These are phyloP conservation scores for Scomber scombrus DNA, from an alignment of 2,113 vertebrate genomes.

Conservation along the genomic window DNA sequence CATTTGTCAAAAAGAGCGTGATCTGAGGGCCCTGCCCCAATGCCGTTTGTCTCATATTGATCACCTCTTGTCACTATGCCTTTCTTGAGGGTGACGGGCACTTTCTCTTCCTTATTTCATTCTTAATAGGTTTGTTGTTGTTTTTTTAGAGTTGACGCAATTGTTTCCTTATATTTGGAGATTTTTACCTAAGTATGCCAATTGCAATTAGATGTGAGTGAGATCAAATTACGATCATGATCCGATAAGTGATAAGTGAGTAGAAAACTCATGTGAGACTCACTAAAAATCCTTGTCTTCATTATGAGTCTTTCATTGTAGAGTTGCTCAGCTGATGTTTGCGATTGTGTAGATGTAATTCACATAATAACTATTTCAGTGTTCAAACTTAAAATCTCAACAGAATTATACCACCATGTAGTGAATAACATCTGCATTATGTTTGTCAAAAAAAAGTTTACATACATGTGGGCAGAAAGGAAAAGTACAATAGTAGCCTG, in stretches of 20 bases:
- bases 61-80: slow-evolving; percentile 69
- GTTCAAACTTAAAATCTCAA: no score
- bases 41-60: slow-evolving; percentile 78
- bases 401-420: no score
- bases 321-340: no score
- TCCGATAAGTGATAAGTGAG: not conserved
- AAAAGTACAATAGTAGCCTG: no score
- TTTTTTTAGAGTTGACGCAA: slow-evolving; percentile 22
- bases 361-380: no score
- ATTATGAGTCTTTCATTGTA: no score
- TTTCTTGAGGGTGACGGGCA: slow-evolving; percentile 70
- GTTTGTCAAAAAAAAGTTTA: no score
- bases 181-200: not conserved
- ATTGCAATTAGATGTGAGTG: not conserved
- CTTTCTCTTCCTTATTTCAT: slow-evolving; percentile 53
- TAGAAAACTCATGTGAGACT: not conserved
- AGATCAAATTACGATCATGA: not conserved
- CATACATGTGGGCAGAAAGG: no score
- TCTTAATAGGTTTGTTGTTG: slow-evolving; percentile 48
- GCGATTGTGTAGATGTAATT: no score
- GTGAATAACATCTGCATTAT: no score
- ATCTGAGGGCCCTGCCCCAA: slow-evolving; percentile 58
- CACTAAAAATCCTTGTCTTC: no score
- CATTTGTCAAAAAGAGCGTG: slow-evolving; percentile 77
- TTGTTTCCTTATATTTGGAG: slow-evolving; percentile 15